Base-by-base conservation (phyloP, 2,797 vertebrate genomes). In the Coreius guichenoti region DNA sequence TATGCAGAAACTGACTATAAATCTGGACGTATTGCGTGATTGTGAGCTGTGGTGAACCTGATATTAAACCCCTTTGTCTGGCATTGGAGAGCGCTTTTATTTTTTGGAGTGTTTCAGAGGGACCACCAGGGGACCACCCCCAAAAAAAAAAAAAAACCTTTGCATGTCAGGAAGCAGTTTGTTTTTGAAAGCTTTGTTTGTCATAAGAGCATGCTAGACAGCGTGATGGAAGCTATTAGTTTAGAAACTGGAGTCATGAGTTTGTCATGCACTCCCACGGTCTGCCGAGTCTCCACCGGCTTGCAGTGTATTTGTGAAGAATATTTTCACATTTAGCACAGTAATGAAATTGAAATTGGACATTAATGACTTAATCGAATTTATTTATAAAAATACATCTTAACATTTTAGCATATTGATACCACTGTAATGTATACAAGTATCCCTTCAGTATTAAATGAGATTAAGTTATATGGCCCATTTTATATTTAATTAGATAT, bases 1-100 rank as follows among this genome's bases (percentile, higher is more conserved):
- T 95, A 93, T 94, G 94, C 94, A 94, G 92, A 91, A 70, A 75
- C 84, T 89, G 88, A 87, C 90, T 91, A 89, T 88, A 90, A 89
- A 90, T 90, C 89, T 86, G 88, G 85, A 89, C 65, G 58, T 58
- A 17, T 47, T 86, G 89, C 91, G 92, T 88, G 87, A 81, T 87
- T 90, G 90, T 94, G 92, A 93, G 91, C 92, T 93, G 89, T 91
- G 91, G 91, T 92, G 84, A 92, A 84, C 84, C 84, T 87, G 73
- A 82, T 82, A 90, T 91, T 91, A 91, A 91, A 87, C 87, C 80
- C 61, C 61, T 89, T 89, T 89, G 88, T 90, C 83, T 90, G 83
- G 69, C 87, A 79, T 76, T 86, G 61, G 45, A 85, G 63, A 76
- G 65, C 17, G 21, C 81, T 33, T 33, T 87, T 85, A 11, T 70